Evolutionary conservation across 1,140 invertebrate species (phyloP).

Genomic region (Artemia franciscana): DNA sequence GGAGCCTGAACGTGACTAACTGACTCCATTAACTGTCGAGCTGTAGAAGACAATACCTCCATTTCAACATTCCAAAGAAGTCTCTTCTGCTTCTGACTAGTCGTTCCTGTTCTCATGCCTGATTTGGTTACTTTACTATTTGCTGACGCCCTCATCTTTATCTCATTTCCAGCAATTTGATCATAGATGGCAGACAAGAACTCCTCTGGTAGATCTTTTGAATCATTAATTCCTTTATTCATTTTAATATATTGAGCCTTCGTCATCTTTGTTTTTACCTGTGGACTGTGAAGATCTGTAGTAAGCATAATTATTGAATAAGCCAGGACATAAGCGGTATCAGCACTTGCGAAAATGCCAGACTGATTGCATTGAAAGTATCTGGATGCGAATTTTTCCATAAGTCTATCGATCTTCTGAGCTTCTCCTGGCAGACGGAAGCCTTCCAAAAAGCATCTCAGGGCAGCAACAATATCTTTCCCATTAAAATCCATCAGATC

Average conservation of each 20-base stretch:
- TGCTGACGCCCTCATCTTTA: constrained; percentile 83
- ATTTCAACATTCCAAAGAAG: constrained; percentile 95
- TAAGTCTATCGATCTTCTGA: constrained; percentile 95
- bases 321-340: constrained; percentile 91
- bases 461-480: constrained; percentile 76
- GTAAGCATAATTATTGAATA: constrained; percentile 99
- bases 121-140: constrained; percentile 48
- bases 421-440: constrained; percentile 94
- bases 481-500: constrained; percentile 88
- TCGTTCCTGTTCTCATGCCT: constrained; percentile 32
- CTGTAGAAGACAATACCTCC: constrained; percentile 85
- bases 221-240: constrained; percentile 90
- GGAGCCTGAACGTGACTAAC: constrained; percentile 89
- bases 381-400: constrained; percentile 98
- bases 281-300: constrained; percentile 91
- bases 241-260: constrained; percentile 97
- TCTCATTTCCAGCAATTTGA: constrained; percentile 94
- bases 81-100: constrained; percentile 76
- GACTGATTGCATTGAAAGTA: constrained; percentile 96
- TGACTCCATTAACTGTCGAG: constrained; percentile 95
- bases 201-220: constrained; percentile 70
- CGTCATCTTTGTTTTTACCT: constrained; percentile 95
- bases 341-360: constrained; percentile 84
- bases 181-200: constrained; percentile 95
- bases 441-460: constrained; percentile 80